Evolutionary conservation across 2,888 invertebrate genomes (phyloP).

Genomic region (Mimas tiliae): DNA sequence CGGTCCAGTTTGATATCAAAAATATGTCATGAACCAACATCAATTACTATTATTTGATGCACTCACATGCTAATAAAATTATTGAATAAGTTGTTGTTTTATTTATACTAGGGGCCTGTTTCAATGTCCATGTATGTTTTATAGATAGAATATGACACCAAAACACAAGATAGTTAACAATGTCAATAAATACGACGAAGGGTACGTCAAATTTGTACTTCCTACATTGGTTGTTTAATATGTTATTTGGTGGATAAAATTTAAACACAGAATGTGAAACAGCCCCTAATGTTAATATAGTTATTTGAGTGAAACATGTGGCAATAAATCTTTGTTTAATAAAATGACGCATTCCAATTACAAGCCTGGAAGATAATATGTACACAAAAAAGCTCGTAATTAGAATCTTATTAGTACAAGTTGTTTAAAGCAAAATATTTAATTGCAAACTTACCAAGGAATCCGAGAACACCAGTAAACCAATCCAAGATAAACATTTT

Average conservation of each 20-base stretch:
- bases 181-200: too few species aligned
- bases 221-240: too few species aligned
- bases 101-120: too few species aligned
- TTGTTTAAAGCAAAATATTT: background rate
- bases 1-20: conserved; percentile 26
- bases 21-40: conserved; percentile 26
- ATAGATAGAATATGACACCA: too few species aligned
- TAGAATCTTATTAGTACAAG: conserved; percentile 11
- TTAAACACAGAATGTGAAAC: too few species aligned
- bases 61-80: background rate
- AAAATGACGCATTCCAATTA: background rate
- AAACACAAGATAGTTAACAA: too few species aligned
- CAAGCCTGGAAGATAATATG: background rate
- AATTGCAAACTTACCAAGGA: conserved; percentile 90
- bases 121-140: too few species aligned
- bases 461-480: conserved; percentile 97
- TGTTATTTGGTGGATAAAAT: too few species aligned
- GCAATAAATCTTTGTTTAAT: background rate
- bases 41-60: conserved; percentile 22
- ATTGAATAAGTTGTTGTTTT: background rate
- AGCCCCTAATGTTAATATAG: too few species aligned
- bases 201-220: too few species aligned
- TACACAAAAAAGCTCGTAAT: conserved; percentile 9
- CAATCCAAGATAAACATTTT: conserved; percentile 98
- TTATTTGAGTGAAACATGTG: too few species aligned